A percentile compares a stretch with the other conserved stretches of the same genome.
phyloP scores from a whole-genome alignment of 1,140 invertebrate species.

The Drosophila kurseongensis region DNA sequence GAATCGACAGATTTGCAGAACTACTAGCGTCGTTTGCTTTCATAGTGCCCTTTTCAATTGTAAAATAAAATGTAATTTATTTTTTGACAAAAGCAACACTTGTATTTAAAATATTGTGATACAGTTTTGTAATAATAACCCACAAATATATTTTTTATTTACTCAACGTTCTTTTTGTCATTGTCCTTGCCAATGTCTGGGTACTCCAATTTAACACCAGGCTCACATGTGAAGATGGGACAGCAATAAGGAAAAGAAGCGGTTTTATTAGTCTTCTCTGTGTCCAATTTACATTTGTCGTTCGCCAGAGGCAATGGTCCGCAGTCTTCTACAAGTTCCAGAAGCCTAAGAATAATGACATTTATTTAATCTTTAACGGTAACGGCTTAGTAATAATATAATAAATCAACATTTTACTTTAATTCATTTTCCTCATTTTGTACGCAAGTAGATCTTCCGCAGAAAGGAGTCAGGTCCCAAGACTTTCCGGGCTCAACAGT shows the following conservation, averaged over 20 bases:
- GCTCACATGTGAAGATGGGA: conserved; percentile 93
- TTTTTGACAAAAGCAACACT: conserved; percentile 15
- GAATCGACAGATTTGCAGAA: no score
- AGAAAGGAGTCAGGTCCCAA: conserved; percentile 94
- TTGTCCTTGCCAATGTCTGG: conserved; percentile 90
- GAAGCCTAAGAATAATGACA: conserved; percentile 85
- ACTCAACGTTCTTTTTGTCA: conserved; percentile 82
- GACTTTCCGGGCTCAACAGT: conserved; percentile 92
- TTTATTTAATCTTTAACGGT: neutral
- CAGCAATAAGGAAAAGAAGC: conserved; percentile 94
- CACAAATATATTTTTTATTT: neutral
- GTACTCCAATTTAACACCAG: conserved; percentile 93
- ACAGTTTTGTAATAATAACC: neutral
- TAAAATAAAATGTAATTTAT: neutral
- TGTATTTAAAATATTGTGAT: conserved; percentile 9
- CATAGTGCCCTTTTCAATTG: neutral
- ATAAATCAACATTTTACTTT: conserved; percentile 46
- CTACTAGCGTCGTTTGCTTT: no score
- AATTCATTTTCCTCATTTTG: conserved; percentile 89
- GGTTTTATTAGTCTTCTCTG: conserved; percentile 94
- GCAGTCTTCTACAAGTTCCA: conserved; percentile 94
- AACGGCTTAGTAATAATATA: neutral
- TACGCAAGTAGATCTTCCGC: conserved; percentile 93
- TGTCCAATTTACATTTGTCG: conserved; percentile 93
- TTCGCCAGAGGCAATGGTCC: conserved; percentile 93